A percentile compares a stretch with the other conserved stretches of the same genome.
Evolutionary conservation across 2,888 invertebrate species (phyloP).

Genomic region (Candidula unifasciata): DNA sequence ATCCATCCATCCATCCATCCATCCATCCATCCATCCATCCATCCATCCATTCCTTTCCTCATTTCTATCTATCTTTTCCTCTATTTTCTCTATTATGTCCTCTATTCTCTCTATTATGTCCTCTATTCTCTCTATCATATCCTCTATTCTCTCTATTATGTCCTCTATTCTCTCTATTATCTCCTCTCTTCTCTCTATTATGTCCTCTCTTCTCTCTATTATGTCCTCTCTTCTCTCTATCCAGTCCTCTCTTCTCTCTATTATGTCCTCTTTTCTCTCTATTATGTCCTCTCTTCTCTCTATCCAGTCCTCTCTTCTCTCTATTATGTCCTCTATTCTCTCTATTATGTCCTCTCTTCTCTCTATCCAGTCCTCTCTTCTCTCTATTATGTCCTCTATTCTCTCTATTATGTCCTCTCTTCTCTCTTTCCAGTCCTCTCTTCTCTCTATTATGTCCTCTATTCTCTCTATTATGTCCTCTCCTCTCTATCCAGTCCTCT

Average conservation of each 20-base stretch:
- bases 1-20: neutral
- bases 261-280: neutral
- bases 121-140: neutral
- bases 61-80: constrained; percentile 25
- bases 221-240: no score
- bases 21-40: neutral
- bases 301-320: neutral
- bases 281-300: neutral
- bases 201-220: no score
- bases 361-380: neutral
- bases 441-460: neutral
- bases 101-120: neutral
- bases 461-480: neutral
- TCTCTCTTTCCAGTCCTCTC: neutral
- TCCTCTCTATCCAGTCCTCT: neutral
- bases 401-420: neutral
- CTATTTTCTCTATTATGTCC: neutral
- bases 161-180: no score
- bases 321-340: neutral
- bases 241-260: no score
- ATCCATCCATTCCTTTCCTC: neutral
- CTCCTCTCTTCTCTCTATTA: no score
- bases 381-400: neutral
- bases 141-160: no score
- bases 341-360: neutral